phyloP scores from a whole-genome alignment of 2,113 vertebrate species.

The Falcunculus frontatus region DNA sequence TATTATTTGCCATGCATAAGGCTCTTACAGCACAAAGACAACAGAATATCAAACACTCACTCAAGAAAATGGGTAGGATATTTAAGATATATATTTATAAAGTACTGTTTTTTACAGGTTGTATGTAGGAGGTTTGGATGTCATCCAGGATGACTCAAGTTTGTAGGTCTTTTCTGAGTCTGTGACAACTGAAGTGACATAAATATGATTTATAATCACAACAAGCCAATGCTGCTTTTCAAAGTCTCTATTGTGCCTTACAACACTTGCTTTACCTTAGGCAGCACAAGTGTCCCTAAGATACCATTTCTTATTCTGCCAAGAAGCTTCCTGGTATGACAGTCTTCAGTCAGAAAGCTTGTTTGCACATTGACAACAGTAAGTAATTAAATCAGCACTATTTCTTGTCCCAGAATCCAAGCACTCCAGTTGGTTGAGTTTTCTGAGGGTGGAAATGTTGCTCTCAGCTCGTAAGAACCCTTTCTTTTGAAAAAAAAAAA shows the following conservation, averaged over 20 bases:
- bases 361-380: background rate
- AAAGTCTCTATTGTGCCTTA: background rate
- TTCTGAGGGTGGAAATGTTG: background rate
- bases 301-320: background rate
- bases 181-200: conserved; percentile 30
- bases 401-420: background rate
- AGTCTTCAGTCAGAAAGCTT: background rate
- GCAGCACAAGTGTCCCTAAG: background rate
- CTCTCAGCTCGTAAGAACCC: background rate
- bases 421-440: background rate
- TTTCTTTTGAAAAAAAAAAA: too few relatives aligned
- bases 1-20: background rate
- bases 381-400: background rate
- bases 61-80: background rate
- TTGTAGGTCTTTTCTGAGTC: conserved; percentile 17
- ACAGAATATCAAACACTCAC: background rate
- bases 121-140: background rate
- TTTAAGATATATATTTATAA: background rate
- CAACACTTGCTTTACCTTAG: background rate
- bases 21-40: background rate
- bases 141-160: conserved; percentile 45
- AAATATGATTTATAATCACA: conserved; percentile 20
- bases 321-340: background rate
- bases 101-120: background rate
- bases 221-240: conserved; percentile 11